Conservation (phyloP, 2,888 invertebrate genomes). For the Aricia artaxerxes region DNA sequence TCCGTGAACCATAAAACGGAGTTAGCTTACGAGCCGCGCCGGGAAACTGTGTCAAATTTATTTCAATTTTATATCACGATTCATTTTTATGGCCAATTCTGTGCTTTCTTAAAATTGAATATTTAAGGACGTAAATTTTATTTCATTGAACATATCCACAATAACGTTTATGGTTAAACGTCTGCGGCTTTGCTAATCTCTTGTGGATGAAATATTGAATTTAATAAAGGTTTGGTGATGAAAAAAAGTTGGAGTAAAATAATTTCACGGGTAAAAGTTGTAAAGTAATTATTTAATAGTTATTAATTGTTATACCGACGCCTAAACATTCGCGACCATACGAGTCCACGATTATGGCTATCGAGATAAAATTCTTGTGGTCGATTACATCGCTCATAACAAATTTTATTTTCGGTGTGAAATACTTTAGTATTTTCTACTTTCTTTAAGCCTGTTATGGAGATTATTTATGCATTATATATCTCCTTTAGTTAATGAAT, state of each 20-base stretch:
- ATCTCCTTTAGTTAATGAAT: slow-evolving; percentile 13
- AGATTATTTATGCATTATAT: slow-evolving; percentile 9
- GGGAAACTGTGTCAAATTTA: slow-evolving; percentile 28
- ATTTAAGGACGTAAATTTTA: slow-evolving; percentile 4
- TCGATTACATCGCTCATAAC: slow-evolving; percentile 13
- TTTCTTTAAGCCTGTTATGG: slow-evolving; percentile 25
- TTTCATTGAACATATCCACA: background rate
- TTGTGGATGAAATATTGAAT: background rate
- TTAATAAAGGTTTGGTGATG: too few relatives aligned
- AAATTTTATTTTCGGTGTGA: slow-evolving; percentile 12
- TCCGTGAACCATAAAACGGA: slow-evolving; percentile 24
- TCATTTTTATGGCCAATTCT: slow-evolving; percentile 6
- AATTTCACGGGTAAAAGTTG: background rate
- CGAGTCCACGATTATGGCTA: background rate
- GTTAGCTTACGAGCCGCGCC: slow-evolving; percentile 25
- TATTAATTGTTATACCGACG: background rate
- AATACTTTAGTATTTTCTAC: slow-evolving; percentile 27
- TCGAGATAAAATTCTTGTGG: slow-evolving; percentile 9
- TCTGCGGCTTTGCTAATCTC: background rate
- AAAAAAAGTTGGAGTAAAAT: background rate
- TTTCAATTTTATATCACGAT: slow-evolving; percentile 28
- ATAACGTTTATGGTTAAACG: background rate
- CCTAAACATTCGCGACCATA: background rate
- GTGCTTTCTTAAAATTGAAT: background rate
- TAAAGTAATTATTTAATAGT: background rate